Conservation (phyloP, 2,797 vertebrate genomes). For the Onychomys leucogaster region DNA sequence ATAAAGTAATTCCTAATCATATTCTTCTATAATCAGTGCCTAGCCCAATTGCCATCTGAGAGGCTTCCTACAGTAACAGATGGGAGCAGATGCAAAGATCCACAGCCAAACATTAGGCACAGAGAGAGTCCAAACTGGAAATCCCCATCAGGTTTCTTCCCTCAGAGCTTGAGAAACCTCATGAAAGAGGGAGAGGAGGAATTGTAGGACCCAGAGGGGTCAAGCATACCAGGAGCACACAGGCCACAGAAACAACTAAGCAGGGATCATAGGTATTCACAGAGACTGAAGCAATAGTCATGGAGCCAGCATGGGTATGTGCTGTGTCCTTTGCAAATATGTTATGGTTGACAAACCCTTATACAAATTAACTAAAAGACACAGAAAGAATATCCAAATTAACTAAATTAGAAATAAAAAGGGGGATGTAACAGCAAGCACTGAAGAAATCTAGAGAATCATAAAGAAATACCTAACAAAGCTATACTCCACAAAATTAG, state of each 20-base stretch:
- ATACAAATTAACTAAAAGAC: not conserved
- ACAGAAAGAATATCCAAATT: not conserved
- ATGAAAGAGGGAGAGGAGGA: too few species aligned
- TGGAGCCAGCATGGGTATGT: not conserved
- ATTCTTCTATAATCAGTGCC: not conserved
- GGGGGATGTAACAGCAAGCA: not conserved
- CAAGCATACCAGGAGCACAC: not conserved
- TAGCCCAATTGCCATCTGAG: not conserved
- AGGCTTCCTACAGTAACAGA: not conserved
- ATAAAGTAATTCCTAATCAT: not conserved
- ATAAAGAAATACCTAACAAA: not conserved
- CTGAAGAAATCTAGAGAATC: not conserved
- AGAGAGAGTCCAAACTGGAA: not conserved
- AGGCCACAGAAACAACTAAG: not conserved
- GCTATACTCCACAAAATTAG: not conserved
- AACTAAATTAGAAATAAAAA: not conserved
- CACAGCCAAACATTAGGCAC: not conserved
- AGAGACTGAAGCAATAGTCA: not conserved
- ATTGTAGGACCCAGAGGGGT: not conserved
- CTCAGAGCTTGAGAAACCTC: not conserved
- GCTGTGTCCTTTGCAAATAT: not conserved
- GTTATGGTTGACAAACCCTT: not conserved
- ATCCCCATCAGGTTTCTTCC: not conserved
- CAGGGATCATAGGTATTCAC: too few species aligned
- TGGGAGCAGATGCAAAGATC: not conserved